These are phyloP conservation scores for Galbula dea DNA, from an alignment of 2,113 vertebrate species.

Conservation along the genomic window DNA sequence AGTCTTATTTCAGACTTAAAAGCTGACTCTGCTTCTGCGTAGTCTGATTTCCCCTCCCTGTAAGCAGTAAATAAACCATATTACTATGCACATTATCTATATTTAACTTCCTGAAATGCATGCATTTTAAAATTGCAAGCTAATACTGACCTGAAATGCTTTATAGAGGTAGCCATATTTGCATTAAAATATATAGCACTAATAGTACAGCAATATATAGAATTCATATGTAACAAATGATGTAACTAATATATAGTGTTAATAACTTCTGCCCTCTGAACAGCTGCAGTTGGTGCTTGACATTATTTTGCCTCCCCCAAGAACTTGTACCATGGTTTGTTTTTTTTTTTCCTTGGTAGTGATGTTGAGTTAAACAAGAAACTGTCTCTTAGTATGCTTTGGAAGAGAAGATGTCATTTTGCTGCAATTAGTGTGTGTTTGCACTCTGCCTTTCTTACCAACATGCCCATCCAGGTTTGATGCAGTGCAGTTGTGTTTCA, in stretches of 20 bases:
- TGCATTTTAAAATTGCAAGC: neutral
- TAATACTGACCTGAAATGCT: neutral
- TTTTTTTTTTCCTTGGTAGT: neutral
- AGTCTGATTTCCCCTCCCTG: neutral
- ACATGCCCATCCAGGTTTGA: neutral
- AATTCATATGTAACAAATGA: too few relatives aligned
- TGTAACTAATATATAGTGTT: neutral
- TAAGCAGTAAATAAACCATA: neutral
- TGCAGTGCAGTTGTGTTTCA: neutral
- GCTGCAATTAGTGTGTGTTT: neutral
- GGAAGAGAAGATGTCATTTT: neutral
- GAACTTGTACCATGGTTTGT: neutral
- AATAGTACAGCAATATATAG: too few relatives aligned
- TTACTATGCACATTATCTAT: neutral
- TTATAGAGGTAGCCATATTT: neutral
- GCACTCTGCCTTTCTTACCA: neutral
- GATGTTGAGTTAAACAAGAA: constrained; percentile 15
- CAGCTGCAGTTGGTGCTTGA: neutral
- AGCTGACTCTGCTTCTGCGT: neutral
- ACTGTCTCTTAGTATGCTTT: neutral
- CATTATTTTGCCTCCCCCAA: neutral
- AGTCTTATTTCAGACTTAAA: neutral
- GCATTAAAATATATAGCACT: neutral
- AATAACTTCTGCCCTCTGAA: neutral
- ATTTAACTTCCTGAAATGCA: neutral